Percentiles rank a stretch among this genome's conserved stretches.
These are phyloP conservation scores for Buathra laborator DNA, from an alignment of 2,888 invertebrate genomes.

Conservation along the genomic window DNA sequence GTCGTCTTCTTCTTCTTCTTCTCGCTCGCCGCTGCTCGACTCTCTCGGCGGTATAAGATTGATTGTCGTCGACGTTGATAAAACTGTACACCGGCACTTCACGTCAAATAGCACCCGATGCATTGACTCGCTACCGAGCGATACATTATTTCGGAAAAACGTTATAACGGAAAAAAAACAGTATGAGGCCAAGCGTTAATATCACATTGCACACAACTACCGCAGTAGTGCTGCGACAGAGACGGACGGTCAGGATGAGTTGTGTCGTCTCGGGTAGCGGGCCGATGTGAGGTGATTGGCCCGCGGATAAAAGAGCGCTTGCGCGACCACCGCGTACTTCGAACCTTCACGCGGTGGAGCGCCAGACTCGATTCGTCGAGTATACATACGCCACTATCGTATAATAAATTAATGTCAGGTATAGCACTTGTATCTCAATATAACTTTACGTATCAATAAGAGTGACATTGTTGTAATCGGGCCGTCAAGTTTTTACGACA, in stretches of 20 bases:
- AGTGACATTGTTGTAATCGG: no score
- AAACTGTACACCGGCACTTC: conserved; percentile 61
- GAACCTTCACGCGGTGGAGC: conserved; percentile 35
- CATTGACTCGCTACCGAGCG: conserved; percentile 75
- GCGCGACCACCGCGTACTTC: conserved; percentile 68
- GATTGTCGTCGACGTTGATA: conserved; percentile 42
- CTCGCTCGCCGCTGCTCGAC: neutral
- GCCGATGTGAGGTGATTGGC: conserved; percentile 75
- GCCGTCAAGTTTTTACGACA: no score
- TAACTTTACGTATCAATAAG: no score
- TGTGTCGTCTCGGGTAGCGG: conserved; percentile 55
- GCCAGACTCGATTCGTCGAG: neutral
- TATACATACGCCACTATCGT: neutral
- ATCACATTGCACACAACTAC: conserved; percentile 78
- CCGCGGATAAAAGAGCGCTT: conserved; percentile 66
- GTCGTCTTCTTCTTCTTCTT: conserved; percentile 33
- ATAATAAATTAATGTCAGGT: neutral
- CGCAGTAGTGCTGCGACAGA: conserved; percentile 78
- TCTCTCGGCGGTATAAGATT: conserved; percentile 8
- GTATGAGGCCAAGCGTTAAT: conserved; percentile 66
- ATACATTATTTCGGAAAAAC: conserved; percentile 68
- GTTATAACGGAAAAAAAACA: conserved; percentile 54
- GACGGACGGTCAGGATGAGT: conserved; percentile 70
- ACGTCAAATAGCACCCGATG: conserved; percentile 73
- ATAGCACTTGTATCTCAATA: neutral